phyloP scores from a whole-genome alignment of 2,797 vertebrate species.

The Anas flavirostris region DNA sequence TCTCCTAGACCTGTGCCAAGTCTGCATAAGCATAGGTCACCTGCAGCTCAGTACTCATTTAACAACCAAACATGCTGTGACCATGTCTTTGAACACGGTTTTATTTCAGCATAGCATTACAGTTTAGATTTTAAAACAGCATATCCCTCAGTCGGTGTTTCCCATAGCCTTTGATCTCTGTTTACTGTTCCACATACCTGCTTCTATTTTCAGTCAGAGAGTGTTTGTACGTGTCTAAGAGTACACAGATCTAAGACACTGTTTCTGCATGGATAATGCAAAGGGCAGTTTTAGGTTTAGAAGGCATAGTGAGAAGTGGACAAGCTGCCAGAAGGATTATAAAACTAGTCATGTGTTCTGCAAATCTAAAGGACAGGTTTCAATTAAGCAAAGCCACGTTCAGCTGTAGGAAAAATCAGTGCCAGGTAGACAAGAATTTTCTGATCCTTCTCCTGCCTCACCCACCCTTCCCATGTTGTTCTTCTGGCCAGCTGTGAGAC shows the following conservation, averaged over 20 bases:
- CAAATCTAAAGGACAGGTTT: constrained; percentile 54
- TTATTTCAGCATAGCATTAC: not conserved
- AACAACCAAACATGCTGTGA: constrained; percentile 15
- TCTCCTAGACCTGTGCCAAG: not conserved
- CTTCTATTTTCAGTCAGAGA: constrained; percentile 51
- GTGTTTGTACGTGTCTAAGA: not conserved
- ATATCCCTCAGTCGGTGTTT: not conserved
- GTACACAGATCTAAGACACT: not conserved
- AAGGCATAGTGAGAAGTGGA: constrained; percentile 22
- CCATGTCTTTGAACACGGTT: not conserved
- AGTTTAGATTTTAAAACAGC: constrained; percentile 29
- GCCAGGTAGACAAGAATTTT: constrained; percentile 8
- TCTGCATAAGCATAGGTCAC: not conserved
- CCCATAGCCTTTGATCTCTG: not conserved
- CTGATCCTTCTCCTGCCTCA: not conserved
- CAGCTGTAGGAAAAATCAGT: constrained; percentile 31
- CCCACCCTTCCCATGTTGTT: not conserved
- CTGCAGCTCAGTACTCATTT: not conserved
- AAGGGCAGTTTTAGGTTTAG: constrained; percentile 56
- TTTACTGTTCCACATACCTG: constrained; percentile 38
- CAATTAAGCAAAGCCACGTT: constrained; percentile 61
- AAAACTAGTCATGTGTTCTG: constrained; percentile 36
- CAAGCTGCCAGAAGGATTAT: constrained; percentile 45
- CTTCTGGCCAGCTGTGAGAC: not conserved
- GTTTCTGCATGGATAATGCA: constrained; percentile 18